phyloP scores from a whole-genome alignment of 2,888 invertebrate species.

The Drosophila leonis region DNA sequence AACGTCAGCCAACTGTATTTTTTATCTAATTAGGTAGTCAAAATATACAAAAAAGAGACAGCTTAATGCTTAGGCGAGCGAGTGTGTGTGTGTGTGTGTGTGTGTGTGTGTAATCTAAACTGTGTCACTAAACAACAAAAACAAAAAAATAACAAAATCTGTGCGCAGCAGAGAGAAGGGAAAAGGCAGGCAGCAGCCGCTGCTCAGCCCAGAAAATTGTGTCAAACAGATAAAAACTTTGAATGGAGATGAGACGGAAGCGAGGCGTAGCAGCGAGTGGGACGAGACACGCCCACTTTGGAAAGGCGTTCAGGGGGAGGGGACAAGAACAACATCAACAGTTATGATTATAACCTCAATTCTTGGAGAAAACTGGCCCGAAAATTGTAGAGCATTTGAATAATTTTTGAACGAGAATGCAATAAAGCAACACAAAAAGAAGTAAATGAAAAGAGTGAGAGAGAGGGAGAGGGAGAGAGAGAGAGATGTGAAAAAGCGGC shows the following conservation, averaged over 20 bases:
- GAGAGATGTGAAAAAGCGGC: conserved; percentile 48
- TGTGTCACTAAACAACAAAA: conserved; percentile 80
- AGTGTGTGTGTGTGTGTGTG: conserved; percentile 25
- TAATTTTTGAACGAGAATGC: conserved; percentile 75
- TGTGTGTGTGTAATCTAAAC: conserved; percentile 64
- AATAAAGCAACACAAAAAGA: conserved; percentile 61
- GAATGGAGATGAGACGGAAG: conserved; percentile 33
- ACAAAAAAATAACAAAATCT: conserved; percentile 62
- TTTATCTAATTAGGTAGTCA: conserved; percentile 81
- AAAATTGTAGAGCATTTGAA: conserved; percentile 81
- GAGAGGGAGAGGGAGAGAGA: not conserved
- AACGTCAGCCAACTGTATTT: conserved; percentile 54
- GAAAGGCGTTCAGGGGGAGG: not conserved
- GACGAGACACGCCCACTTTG: conserved; percentile 34
- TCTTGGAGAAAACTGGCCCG: conserved; percentile 75
- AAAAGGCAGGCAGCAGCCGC: conserved; percentile 22
- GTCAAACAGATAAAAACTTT: conserved; percentile 78
- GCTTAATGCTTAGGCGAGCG: conserved; percentile 25
- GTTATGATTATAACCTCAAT: conserved; percentile 80
- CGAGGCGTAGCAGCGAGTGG: conserved; percentile 5
- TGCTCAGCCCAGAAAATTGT: conserved; percentile 73
- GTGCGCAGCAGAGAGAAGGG: conserved; percentile 28
- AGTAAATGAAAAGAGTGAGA: not conserved
- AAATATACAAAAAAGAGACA: conserved; percentile 65
- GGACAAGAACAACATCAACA: conserved; percentile 18